Base-by-base conservation (phyloP, 30 jellyfish, hydroid and myxozoan species). In the Mastigias papua region DNA sequence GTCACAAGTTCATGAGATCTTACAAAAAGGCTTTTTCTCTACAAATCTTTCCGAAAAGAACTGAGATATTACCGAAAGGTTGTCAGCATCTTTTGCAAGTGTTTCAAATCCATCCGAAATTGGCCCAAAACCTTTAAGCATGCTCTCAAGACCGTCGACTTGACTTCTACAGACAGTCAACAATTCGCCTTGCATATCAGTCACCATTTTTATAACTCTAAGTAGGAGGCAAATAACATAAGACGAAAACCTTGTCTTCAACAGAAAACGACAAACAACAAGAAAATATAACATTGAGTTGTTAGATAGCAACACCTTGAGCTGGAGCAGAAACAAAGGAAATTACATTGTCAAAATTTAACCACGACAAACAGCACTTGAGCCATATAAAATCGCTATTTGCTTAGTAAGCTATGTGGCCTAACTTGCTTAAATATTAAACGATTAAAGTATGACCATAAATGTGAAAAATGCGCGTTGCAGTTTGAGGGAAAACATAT, bases 81-180 rank as follows among this genome's bases (percentile, higher is more conserved):
- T 50, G 50, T 85, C 94, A 34, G 88, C 88, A 85, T 85, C 94
- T 23, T 85, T 85, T 22, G 88, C 81, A 17, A 85, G 88, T 21
- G 94, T 85, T 15, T 85, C 94, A 42, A 23, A 85, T 7, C 88
- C 94, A 49, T 85, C 94, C 7, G 94, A 60, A 25, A 85, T 66
- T 0, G 94, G 94, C 22, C 81, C 87, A 32, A 71, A 50, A 21
- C 83, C 65, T 27, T 65, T 73, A 7, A 85, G 34, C 28, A 29
- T 64, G 9, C 37, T 60, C 61, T 72, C 94, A 19, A 85, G 67
- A 50, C 74, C 87, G n/a, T 34, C 63, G 7, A 85, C 33, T 22
- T 85, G 94, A 19, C 31, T 71, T 8, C 10, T 34, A 48, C 94
- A 85, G 35, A 74, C 84, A 31, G 94, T 17, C 21, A 85, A 64